Base-by-base conservation (phyloP, 2,888 invertebrate genomes). In the Leptogaster cylindrica region DNA sequence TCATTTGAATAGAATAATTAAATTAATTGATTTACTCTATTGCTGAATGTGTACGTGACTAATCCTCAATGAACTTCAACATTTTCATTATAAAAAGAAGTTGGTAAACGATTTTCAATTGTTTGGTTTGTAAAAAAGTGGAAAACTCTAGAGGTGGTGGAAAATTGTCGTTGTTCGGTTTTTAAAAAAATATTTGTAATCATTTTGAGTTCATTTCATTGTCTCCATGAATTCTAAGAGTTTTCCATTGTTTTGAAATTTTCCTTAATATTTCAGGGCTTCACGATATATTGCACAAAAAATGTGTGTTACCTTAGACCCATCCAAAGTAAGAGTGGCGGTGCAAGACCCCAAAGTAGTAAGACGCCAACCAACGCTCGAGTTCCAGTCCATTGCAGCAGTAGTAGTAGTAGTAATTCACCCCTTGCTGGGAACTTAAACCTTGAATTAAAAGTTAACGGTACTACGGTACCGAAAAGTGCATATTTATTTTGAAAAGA, bases 261-360 rank as follows among this genome's bases (percentile, higher is more conserved):
- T 51, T 10, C n/a, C n/a, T 52, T 3, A 52, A 31, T 52, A 33
- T 52, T 55, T 4, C 55, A 55, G 55, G 36, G 20, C 55, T 55
- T 33, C 55, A 55, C 55, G 23, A 55, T 55, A 55, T 55, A 36
- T 55, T 55, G 55, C 23, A 55, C 55, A 36, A 55, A 55, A 55
- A 55, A 55, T 55, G 55, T 55, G 3, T 55, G 55, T 55, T 55
- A 55, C 55, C 39, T 55, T 23, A 39, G 55, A 39, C 55, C 55
- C 36, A 55, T 20, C 36, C 20, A 55, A 39, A 55, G n/a, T 20
- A 55, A 55, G 39, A 55, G 36, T 14, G 23, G 55, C 23, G 55
- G 55, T 16, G 39, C 23, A 12, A 55, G 10, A 20, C 18, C 55
- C 7, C 18, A 55, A 55, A 55, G 55, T 55, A 55, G 33, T 39